Conservation (phyloP, 1,140 invertebrate genomes). For the Polypedilum vanderplanki region DNA sequence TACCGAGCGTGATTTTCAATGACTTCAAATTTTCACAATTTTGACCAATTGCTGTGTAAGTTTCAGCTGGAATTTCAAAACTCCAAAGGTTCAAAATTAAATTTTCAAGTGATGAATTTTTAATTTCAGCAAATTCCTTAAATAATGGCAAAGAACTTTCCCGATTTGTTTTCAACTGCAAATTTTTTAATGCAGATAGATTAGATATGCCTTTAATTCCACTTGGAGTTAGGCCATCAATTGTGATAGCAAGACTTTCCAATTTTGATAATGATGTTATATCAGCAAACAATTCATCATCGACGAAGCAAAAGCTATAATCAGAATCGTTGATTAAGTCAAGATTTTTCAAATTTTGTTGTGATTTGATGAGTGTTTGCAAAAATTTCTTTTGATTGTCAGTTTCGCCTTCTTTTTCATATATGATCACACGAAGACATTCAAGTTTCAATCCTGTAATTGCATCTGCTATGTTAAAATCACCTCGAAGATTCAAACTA, state of each 20-base stretch:
- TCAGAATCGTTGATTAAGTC: not conserved
- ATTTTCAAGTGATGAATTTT: not conserved
- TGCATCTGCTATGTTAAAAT: not conserved
- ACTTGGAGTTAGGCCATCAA: not conserved
- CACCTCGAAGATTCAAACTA: not conserved
- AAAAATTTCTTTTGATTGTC: not conserved
- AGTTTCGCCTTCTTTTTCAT: not conserved
- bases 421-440: not conserved
- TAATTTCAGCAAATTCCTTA: not conserved
- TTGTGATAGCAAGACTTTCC: not conserved
- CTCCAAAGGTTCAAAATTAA: not conserved
- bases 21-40: not conserved
- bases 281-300: not conserved
- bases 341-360: not conserved
- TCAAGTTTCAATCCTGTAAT: not conserved
- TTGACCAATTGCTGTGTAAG: not conserved
- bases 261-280: not conserved
- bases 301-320: not conserved
- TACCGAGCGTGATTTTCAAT: not conserved
- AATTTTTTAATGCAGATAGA: not conserved
- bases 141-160: not conserved
- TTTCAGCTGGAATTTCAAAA: not conserved
- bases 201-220: not conserved
- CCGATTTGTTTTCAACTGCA: slow-evolving; percentile 1
- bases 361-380: not conserved